Conservation (phyloP, 2,888 invertebrate species). For the Seira ritae region DNA sequence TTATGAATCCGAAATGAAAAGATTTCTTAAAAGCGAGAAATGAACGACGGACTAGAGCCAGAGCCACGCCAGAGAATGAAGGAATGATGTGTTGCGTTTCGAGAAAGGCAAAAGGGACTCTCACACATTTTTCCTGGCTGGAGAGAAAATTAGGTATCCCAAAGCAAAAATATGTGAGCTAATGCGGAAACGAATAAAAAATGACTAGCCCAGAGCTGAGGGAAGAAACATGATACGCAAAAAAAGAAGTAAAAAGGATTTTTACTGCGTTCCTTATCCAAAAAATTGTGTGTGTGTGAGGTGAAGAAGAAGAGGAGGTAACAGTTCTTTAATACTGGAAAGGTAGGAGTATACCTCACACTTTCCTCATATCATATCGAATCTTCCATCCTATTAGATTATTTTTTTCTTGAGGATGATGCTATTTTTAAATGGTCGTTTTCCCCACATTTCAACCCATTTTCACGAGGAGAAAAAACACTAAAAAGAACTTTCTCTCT, state of each 20-base stretch:
- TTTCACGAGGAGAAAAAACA: constrained; percentile 38
- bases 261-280: neutral
- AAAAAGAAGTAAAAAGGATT: neutral
- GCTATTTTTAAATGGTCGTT: constrained; percentile 57
- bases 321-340: no score
- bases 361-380: no score
- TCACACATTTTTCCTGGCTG: constrained; percentile 37
- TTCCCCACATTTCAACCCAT: constrained; percentile 54
- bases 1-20: no score
- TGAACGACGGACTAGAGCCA: no score
- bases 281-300: neutral
- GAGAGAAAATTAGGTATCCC: constrained; percentile 40
- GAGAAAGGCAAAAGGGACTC: no score
- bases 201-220: neutral
- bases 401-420: no score
- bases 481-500: constrained; percentile 45
- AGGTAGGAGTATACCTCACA: no score
- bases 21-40: no score
- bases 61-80: no score
- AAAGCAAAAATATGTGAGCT: no score
- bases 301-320: constrained; percentile 34
- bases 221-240: neutral
- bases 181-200: constrained; percentile 5
- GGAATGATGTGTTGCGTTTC: no score
- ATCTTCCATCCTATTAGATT: neutral